phyloP scores from a whole-genome alignment of 2,113 vertebrate genomes.

The Semicossyphus pulcher region DNA sequence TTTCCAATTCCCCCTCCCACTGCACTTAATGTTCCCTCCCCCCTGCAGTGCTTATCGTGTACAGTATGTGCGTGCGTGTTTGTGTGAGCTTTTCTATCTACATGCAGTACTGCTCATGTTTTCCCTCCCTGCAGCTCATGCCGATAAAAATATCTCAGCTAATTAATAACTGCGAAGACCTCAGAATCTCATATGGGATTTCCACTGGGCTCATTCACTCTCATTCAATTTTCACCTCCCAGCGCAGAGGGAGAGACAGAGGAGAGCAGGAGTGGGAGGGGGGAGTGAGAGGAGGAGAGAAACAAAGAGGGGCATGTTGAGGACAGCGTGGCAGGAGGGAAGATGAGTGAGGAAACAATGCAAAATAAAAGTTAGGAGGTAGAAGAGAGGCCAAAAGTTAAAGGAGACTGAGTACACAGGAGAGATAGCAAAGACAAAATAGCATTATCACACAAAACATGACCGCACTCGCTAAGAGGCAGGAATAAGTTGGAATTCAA shows the following conservation, averaged over 20 bases:
- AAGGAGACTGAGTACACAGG: too few species aligned
- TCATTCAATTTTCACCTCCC: slow-evolving; percentile 64
- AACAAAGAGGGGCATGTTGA: slow-evolving; percentile 18
- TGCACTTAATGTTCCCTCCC: background rate
- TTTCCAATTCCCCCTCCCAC: background rate
- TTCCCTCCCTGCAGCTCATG: slow-evolving; percentile 36
- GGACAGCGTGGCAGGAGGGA: background rate
- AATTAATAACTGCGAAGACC: slow-evolving; percentile 68
- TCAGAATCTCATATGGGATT: slow-evolving; percentile 53
- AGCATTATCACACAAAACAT: too few species aligned
- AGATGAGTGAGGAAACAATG: background rate
- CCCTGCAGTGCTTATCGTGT: background rate
- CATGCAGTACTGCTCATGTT: slow-evolving; percentile 22
- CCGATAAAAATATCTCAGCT: slow-evolving; percentile 65
- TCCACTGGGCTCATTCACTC: slow-evolving; percentile 43
- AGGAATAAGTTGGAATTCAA: slow-evolving; percentile 7
- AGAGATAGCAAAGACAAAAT: too few species aligned
- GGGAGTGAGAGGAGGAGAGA: background rate
- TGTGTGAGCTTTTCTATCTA: slow-evolving; percentile 21
- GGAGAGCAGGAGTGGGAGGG: background rate
- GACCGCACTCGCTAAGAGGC: background rate
- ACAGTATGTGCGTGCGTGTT: slow-evolving; percentile 3
- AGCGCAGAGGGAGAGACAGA: slow-evolving; percentile 29
- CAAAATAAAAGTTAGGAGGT: background rate
- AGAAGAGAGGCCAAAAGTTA: background rate